These are phyloP conservation scores for Mus musculus DNA, from an alignment of 2,113 vertebrate species.

Conservation along the genomic window DNA sequence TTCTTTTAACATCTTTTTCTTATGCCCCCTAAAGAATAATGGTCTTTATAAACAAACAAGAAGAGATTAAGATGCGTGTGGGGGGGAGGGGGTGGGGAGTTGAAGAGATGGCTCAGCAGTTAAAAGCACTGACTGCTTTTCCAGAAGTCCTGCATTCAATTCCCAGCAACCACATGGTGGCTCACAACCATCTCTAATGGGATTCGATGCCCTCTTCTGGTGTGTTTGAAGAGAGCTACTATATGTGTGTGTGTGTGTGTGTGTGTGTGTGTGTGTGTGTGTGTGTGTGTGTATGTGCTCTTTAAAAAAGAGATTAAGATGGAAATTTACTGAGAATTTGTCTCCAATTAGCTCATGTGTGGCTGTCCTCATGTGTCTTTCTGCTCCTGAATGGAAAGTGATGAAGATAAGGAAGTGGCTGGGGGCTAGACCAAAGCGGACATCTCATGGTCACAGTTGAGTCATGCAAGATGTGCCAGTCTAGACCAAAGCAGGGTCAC, in stretches of 20 bases:
- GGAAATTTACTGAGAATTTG: constrained; percentile 16
- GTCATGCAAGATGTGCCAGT: background rate
- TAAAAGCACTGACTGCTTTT: no score
- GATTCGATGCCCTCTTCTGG: no score
- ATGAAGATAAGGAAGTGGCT: background rate
- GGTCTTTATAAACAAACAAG: background rate
- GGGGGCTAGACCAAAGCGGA: constrained; percentile 65
- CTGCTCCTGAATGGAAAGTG: constrained; percentile 48
- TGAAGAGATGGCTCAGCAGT: no score
- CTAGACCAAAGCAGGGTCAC: constrained; percentile 64
- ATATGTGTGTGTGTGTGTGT: no score
- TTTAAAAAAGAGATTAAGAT: background rate
- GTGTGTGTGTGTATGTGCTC: no score
- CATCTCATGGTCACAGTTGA: constrained; percentile 28
- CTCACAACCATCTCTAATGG: no score
- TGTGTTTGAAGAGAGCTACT: no score
- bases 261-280: no score
- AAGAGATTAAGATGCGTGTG: background rate
- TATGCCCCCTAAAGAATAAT: background rate
- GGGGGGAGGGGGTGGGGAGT: no score
- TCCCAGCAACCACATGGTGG: no score
- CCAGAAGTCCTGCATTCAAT: no score
- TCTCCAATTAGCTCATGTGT: constrained; percentile 32
- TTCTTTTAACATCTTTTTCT: background rate
- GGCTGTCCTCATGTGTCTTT: constrained; percentile 3